Evolutionary conservation across 2,797 vertebrate genomes (phyloP).

Genomic region (Falco biarmicus): DNA sequence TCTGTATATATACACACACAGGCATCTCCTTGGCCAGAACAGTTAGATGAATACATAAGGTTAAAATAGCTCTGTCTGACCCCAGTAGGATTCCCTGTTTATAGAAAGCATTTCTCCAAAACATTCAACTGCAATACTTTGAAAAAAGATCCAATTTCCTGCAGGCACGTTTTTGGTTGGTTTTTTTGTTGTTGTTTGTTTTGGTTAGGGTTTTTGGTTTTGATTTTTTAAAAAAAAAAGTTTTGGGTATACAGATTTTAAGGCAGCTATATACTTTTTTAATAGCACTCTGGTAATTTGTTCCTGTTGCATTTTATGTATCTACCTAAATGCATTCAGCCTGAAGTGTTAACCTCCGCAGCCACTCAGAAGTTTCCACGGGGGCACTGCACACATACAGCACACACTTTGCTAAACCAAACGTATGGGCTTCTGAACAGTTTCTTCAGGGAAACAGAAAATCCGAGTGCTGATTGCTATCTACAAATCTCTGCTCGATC

Average conservation of each 20-base stretch:
- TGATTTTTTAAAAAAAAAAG: too few species aligned
- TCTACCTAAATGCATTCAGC: neutral
- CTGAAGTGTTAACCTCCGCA: neutral
- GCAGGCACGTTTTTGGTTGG: neutral
- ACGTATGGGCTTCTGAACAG: accelerated
- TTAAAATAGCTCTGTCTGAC: constrained; percentile 50
- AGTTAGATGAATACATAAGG: constrained; percentile 2
- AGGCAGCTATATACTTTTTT: neutral
- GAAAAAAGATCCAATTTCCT: neutral
- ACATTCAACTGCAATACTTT: neutral
- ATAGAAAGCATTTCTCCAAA: constrained; percentile 6
- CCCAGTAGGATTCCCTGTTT: constrained; percentile 32
- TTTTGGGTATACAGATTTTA: neutral
- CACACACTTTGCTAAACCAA: neutral
- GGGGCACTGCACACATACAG: neutral
- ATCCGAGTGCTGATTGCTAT: neutral
- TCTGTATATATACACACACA: neutral
- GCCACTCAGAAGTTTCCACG: neutral
- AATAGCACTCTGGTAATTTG: neutral
- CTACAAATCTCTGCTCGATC: neutral
- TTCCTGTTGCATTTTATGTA: neutral
- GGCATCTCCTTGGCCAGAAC: neutral
- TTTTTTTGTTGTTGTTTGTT: neutral
- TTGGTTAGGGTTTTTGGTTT: too few species aligned
- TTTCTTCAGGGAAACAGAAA: neutral